Base-by-base conservation (phyloP, 2,888 invertebrate species). In the Taphrorychus bicolor region DNA sequence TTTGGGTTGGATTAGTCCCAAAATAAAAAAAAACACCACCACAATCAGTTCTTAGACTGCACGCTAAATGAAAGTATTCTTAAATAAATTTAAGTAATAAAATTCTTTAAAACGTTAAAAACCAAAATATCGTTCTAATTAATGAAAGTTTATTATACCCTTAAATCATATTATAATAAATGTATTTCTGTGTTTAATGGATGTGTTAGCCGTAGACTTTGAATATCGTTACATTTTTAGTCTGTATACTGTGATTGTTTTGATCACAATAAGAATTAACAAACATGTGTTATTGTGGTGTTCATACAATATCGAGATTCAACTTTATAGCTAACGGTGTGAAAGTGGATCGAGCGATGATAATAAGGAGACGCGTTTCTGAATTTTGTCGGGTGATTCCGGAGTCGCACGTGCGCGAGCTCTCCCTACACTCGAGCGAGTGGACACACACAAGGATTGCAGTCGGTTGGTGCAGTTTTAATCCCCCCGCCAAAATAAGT, bases 1-100 rank as follows among this genome's bases (percentile, higher is more conserved):
- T 79, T 78, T 77, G 75, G 78, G 66, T 70, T 63, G 66, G 62
- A 62, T 63, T 65, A 62, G 58, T 59, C 69, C 62, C 62, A 69
- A 65, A 70, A 65, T 61, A 71, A 64, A 69, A 71, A 61, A 70
- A 73, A 81, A 82, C 81, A 82, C 81, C 82, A 82, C 79, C 80
- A 81, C 83, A 83, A 82, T 83, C 82, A 83, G 82, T 81, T 82
- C 72, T 77, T 82, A 83, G 82, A 83, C 83, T 83, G 83, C 83
- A 83, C 83, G 80, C 80, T 80, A 72, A 77, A 73, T 75, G 78
- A 72, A 70, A 82, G 81, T 82, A 82, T 82, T 82, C 81, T 82
- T 81, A 82, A 82, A 80, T 79, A 57, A 81, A 80, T 79, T 76
- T 69, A 80, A 81, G 78, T 81, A 81, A 80, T 81, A 81, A 79